Percentiles rank a stretch among this genome's conserved stretches.
Evolutionary conservation across 2,113 vertebrate genomes (phyloP).

Genomic region (Arenaria interpres): DNA sequence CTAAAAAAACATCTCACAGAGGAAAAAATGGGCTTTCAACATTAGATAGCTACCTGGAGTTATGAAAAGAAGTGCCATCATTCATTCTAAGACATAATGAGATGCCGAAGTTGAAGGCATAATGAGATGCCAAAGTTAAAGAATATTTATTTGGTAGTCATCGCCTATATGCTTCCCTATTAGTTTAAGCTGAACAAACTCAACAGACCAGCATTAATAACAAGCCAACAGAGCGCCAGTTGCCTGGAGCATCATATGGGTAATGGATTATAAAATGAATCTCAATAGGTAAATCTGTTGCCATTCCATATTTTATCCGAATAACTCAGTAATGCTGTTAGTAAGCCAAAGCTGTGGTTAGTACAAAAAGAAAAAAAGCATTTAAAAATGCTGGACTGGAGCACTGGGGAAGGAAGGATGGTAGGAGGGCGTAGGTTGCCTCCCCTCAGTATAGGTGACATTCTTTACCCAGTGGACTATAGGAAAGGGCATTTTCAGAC

Average conservation of each 20-base stretch:
- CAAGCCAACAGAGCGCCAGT: background rate
- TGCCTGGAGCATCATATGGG: background rate
- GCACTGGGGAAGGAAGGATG: background rate
- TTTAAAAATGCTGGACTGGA: background rate
- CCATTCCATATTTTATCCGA: background rate
- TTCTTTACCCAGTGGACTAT: background rate
- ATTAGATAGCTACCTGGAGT: background rate
- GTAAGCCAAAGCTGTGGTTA: background rate
- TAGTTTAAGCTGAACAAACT: conserved; percentile 34
- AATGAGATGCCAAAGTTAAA: background rate
- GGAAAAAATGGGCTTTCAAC: background rate
- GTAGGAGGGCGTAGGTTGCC: background rate
- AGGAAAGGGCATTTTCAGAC: background rate
- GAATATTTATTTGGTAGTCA: conserved; percentile 44
- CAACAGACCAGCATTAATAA: conserved; percentile 14
- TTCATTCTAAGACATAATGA: background rate
- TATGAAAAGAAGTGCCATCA: background rate
- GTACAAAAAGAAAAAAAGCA: background rate
- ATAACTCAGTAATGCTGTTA: background rate
- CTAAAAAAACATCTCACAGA: background rate
- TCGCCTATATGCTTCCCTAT: background rate
- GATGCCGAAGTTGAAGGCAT: background rate
- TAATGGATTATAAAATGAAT: conserved; percentile 33
- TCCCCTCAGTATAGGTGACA: accelerated
- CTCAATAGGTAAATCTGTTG: conserved; percentile 17